A percentile compares a stretch with the other conserved stretches of the same genome.
Conservation (phyloP, 2,888 invertebrate genomes). For the Neuroscelio doddi region DNA sequence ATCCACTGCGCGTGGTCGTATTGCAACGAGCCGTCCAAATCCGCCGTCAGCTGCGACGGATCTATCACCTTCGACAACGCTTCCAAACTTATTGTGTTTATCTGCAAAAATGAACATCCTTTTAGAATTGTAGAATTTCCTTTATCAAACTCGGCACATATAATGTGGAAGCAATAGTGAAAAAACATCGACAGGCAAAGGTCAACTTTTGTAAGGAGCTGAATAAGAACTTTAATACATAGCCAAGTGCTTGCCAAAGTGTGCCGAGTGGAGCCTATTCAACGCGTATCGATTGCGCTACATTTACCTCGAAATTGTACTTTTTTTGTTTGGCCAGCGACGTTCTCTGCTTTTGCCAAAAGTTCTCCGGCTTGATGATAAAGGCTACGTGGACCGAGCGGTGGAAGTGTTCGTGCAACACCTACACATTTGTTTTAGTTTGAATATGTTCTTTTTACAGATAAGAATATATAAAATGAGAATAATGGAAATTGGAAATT, state of each 20-base stretch:
- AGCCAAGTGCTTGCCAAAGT: not conserved
- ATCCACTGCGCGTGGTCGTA: slow-evolving; percentile 99
- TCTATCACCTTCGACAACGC: slow-evolving; percentile 95
- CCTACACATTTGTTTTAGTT: too few species aligned
- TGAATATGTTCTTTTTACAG: too few species aligned
- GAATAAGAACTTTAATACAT: slow-evolving; percentile 22
- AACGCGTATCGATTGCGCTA: slow-evolving; percentile 56
- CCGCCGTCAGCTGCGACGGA: slow-evolving; percentile 91
- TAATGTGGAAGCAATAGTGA: not conserved
- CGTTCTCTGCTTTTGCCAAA: slow-evolving; percentile 99
- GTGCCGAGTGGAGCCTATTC: slow-evolving; percentile 43
- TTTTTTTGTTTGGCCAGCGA: slow-evolving; percentile 98
- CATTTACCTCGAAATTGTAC: slow-evolving; percentile 95
- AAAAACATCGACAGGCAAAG: slow-evolving; percentile 19
- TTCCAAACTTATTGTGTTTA: slow-evolving; percentile 96
- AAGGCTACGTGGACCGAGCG: slow-evolving; percentile 94
- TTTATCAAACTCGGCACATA: slow-evolving; percentile 29
- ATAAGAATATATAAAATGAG: too few species aligned
- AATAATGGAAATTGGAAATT: too few species aligned
- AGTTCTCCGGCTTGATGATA: slow-evolving; percentile 99
- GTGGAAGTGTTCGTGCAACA: slow-evolving; percentile 96
- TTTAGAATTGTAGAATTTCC: not conserved
- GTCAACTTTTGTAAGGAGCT: slow-evolving; percentile 24
- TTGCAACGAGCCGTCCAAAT: slow-evolving; percentile 93
- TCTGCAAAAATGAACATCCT: slow-evolving; percentile 76